Base-by-base conservation (phyloP, 2,797 vertebrate species). In the Acanthis flammea region DNA sequence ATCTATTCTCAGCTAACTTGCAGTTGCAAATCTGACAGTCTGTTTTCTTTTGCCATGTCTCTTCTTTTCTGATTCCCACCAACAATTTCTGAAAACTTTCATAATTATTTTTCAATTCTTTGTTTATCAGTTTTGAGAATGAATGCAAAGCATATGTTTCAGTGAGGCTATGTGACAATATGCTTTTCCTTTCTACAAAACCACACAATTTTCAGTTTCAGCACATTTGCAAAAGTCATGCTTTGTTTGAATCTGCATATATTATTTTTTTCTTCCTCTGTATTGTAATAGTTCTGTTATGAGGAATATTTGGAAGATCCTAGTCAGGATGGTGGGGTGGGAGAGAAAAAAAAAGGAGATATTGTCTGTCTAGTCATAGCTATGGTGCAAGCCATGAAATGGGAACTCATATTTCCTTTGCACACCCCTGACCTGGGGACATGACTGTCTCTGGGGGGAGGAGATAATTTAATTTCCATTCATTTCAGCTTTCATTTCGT, bases 401-500 rank as follows among this genome's bases (percentile, higher is more conserved):
- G 47, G 90, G 96, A 97, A 77, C 73, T 90, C 42, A 19, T 93
- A 96, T 95, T 97, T 94, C 75, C 88, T 95, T 95, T 88, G 77
- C 62, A 37, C 96, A 81, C 93, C 88, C 92, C 95, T 97, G 94
- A 97, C 95, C 92, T 92, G 62, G 86, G 86, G 97, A 95, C 93
- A 96, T 93, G 89, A 89, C 30, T 41, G 24, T 88, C 96, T 93
- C 96, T 94, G 13, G 88, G 87, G 94, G 79, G 88, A 54, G 74
- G 42, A 97, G 93, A 94, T 98, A 97, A 98, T 97, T 97, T 97
- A 93, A 97, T 98, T 98, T 98, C 97, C 97, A 97, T 96, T 90
- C 92, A 95, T 94, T 96, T 97, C 96, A 96, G 77, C 76, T 95
- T 92, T 83, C 86, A 65, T 91, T 78, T 97, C 91, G 96, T 87